phyloP scores from a whole-genome alignment of 2,888 invertebrate genomes.

The Melipona beecheii region DNA sequence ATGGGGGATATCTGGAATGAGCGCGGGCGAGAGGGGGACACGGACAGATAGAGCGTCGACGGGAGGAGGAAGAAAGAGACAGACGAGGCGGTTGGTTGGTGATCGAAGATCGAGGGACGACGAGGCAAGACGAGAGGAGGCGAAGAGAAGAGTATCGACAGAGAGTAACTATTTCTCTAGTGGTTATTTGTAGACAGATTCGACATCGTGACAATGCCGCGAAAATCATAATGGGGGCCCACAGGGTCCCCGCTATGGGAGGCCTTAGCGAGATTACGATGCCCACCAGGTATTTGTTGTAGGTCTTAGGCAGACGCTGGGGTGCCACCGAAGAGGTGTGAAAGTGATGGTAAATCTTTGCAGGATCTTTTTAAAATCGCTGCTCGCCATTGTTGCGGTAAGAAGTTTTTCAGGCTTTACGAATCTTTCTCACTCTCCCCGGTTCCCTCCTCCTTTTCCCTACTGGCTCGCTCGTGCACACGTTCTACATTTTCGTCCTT shows the following conservation, averaged over 20 bases:
- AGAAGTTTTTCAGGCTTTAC: conserved; percentile 80
- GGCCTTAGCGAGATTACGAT: conserved; percentile 80
- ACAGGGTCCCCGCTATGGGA: conserved; percentile 70
- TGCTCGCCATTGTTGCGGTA: conserved; percentile 81
- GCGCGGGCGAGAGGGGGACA: conserved; percentile 53
- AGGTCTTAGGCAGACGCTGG: conserved; percentile 76
- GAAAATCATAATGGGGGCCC: conserved; percentile 81
- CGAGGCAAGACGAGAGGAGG: conserved; percentile 33
- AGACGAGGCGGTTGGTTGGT: neutral
- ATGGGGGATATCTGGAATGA: conserved; percentile 77
- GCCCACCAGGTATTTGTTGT: conserved; percentile 78
- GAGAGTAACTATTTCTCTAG: conserved; percentile 80
- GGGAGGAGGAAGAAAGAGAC: conserved; percentile 10
- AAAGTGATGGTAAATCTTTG: conserved; percentile 80
- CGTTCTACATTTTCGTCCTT: conserved; percentile 64
- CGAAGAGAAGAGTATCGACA: conserved; percentile 61
- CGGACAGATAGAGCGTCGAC: conserved; percentile 48
- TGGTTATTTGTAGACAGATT: conserved; percentile 84
- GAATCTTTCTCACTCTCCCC: conserved; percentile 33
- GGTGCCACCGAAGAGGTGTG: conserved; percentile 80
- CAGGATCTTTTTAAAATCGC: conserved; percentile 81
- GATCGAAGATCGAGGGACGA: conserved; percentile 30
- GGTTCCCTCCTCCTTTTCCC: conserved; percentile 29
- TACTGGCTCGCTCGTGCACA: conserved; percentile 48
- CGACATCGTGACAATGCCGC: conserved; percentile 82